Evolutionary conservation across 2,113 vertebrate species (phyloP).

Genomic region (Centropus unirufus): DNA sequence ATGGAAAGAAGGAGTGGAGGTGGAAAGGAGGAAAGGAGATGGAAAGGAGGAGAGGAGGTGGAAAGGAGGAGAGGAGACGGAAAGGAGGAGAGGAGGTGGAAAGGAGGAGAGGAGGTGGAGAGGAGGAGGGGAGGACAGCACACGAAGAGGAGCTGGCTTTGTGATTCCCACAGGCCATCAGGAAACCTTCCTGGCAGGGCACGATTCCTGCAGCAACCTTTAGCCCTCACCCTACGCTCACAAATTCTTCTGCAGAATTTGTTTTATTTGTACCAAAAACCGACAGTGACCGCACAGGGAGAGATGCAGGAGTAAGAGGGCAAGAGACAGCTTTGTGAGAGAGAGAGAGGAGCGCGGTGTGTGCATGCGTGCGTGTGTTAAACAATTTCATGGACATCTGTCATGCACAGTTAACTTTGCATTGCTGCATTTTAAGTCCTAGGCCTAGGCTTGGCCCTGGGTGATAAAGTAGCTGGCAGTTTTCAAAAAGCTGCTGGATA

Average conservation of each 20-base stretch:
- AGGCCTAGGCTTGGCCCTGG: conserved; percentile 78
- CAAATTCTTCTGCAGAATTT: background rate
- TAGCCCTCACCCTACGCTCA: background rate
- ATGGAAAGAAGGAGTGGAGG: no score
- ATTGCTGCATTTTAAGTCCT: conserved; percentile 88
- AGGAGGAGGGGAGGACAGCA: background rate
- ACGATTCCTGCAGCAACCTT: background rate
- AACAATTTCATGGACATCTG: conserved; percentile 96
- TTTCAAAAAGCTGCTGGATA: conserved; percentile 83
- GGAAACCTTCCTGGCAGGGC: background rate
- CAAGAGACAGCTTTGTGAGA: conserved; percentile 68
- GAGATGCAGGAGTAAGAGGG: background rate
- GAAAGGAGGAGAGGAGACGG: no score
- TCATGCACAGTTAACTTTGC: conserved; percentile 96
- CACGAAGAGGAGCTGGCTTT: background rate
- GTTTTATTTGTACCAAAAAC: conserved; percentile 69
- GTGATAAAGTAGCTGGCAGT: conserved; percentile 87
- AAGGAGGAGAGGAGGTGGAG: background rate
- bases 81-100: background rate
- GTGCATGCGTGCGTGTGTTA: conserved; percentile 83
- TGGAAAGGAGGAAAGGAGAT: no score
- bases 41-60: no score
- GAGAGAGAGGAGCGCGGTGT: conserved; percentile 56
- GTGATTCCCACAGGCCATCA: background rate
- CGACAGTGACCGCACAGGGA: conserved; percentile 2